Conservation (phyloP, 2,797 vertebrate genomes). For the Holocentrus rufus region DNA sequence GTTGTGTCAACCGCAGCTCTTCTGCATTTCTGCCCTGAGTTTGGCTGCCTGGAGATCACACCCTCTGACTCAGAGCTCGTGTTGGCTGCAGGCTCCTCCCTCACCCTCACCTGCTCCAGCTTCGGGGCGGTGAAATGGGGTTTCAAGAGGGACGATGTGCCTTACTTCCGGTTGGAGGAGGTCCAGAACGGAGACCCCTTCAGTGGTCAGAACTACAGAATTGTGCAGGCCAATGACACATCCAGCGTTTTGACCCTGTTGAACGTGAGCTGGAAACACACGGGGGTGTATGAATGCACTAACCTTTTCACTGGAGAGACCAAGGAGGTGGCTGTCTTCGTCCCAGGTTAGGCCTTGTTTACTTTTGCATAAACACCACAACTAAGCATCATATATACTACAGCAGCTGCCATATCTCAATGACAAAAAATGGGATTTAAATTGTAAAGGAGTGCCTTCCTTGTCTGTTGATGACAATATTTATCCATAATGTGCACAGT, state of each 20-base stretch:
- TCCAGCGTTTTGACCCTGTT: constrained; percentile 82
- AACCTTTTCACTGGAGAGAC: constrained; percentile 68
- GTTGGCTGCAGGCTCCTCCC: constrained; percentile 81
- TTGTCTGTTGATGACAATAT: too few species aligned
- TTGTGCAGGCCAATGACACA: constrained; percentile 57
- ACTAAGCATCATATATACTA: neutral
- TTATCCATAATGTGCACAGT: neutral
- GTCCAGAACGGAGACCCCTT: neutral
- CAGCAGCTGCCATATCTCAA: neutral
- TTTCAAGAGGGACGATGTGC: constrained; percentile 76
- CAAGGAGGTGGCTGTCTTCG: constrained; percentile 86
- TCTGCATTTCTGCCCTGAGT: constrained; percentile 66
- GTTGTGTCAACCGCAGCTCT: constrained; percentile 74
- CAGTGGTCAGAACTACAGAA: constrained; percentile 37
- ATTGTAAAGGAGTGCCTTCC: too few species aligned
- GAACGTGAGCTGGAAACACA: constrained; percentile 85
- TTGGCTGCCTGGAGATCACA: constrained; percentile 77
- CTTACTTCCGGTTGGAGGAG: constrained; percentile 60
- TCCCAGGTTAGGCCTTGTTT: constrained; percentile 85
- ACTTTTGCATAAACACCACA: neutral
- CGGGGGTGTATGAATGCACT: constrained; percentile 87
- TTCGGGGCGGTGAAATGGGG: constrained; percentile 79
- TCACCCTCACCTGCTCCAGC: constrained; percentile 85
- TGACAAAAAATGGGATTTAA: neutral
- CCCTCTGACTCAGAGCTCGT: constrained; percentile 80